Evolutionary conservation across 2,888 invertebrate genomes (phyloP).

Genomic region (Salpingus planirostris): DNA sequence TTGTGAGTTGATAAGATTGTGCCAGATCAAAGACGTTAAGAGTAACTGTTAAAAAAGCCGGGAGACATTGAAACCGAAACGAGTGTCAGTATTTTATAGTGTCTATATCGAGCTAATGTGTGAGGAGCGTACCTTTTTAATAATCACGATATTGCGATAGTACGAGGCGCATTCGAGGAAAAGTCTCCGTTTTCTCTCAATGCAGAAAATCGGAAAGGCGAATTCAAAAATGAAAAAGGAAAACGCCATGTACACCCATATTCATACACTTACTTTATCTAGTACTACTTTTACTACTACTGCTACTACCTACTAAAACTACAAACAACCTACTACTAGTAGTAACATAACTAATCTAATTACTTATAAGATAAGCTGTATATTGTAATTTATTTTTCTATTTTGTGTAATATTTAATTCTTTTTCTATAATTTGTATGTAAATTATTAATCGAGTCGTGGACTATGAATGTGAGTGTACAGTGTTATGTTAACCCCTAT

Average conservation of each 20-base stretch:
- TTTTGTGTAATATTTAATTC: constrained; percentile 23
- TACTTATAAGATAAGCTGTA: constrained; percentile 9
- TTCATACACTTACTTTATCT: constrained; percentile 14
- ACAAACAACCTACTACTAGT: constrained; percentile 6
- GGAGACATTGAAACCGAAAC: too few relatives aligned
- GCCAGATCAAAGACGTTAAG: too few relatives aligned
- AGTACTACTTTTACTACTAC: not conserved
- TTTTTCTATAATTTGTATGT: constrained; percentile 26
- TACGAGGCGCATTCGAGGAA: too few relatives aligned
- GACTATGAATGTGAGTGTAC: constrained; percentile 32
- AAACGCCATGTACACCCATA: constrained; percentile 13
- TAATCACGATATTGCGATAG: too few relatives aligned
- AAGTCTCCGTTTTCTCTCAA: too few relatives aligned
- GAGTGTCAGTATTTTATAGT: constrained; percentile 15
- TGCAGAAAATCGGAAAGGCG: too few relatives aligned
- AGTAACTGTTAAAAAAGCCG: too few relatives aligned
- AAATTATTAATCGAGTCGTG: constrained; percentile 28
- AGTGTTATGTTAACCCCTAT: constrained; percentile 36
- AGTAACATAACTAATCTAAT: constrained; percentile 5
- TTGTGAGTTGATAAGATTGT: too few relatives aligned
- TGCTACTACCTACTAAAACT: too few relatives aligned
- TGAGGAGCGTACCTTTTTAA: too few relatives aligned
- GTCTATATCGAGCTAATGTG: too few relatives aligned
- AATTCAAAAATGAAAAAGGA: too few relatives aligned
- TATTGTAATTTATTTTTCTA: constrained; percentile 22